phyloP scores from a whole-genome alignment of 2,888 invertebrate species.

The Lepetodrilus schrolli region DNA sequence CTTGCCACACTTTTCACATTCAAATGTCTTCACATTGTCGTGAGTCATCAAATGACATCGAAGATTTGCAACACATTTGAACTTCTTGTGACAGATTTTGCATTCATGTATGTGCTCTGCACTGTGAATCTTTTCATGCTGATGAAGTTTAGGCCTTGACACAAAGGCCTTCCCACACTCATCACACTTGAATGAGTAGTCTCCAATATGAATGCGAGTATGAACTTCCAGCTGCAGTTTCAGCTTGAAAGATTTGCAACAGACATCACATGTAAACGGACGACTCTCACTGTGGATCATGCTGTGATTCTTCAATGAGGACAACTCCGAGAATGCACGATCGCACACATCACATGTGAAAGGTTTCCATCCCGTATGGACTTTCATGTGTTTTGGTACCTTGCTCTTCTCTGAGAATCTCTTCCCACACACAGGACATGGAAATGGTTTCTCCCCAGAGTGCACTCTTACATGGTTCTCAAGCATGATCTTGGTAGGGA shows the following conservation, averaged over 20 bases:
- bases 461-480: not conserved
- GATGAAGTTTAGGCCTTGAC: not conserved
- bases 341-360: not conserved
- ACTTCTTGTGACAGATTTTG: not conserved
- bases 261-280: not conserved
- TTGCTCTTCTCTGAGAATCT: constrained; percentile 33
- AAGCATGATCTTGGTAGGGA: not conserved
- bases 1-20: constrained; percentile 39
- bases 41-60: not conserved
- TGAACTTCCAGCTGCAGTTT: not conserved
- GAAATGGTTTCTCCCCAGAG: not conserved
- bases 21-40: not conserved
- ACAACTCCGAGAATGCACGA: not conserved
- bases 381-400: not conserved
- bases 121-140: not conserved
- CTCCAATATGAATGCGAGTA: not conserved
- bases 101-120: not conserved
- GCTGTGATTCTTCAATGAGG: not conserved
- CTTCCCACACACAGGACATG: constrained; percentile 36
- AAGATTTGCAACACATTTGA: not conserved
- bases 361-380: not conserved
- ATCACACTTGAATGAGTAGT: not conserved
- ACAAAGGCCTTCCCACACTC: not conserved
- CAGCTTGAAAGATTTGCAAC: not conserved
- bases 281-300: not conserved